phyloP scores from a whole-genome alignment of 2,888 invertebrate species.

The Pseudococcus jackbeardsleyi region DNA sequence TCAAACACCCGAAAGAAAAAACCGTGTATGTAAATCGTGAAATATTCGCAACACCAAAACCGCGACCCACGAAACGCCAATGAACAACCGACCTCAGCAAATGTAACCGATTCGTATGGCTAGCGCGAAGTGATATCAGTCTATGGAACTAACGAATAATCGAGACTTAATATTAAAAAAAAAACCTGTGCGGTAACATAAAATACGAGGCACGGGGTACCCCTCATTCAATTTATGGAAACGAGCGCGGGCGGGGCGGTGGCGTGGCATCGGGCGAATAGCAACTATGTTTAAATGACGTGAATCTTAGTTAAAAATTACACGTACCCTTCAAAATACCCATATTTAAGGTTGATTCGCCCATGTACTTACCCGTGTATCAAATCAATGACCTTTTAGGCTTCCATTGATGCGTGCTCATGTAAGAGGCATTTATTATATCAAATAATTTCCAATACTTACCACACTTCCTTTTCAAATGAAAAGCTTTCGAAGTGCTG shows the following conservation, averaged over 20 bases:
- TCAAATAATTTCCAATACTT: background rate
- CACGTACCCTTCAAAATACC: background rate
- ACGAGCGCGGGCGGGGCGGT: background rate
- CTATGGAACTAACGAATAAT: slow-evolving; percentile 52
- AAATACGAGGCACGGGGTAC: background rate
- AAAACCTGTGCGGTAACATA: background rate
- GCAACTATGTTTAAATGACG: background rate
- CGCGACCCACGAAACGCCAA: background rate
- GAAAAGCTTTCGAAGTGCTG: background rate
- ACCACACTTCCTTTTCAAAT: background rate
- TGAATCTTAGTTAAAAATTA: slow-evolving; percentile 5
- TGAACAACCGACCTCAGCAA: slow-evolving; percentile 39
- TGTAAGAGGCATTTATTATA: slow-evolving; percentile 28
- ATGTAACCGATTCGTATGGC: slow-evolving; percentile 55
- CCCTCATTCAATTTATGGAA: slow-evolving; percentile 32
- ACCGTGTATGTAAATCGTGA: background rate
- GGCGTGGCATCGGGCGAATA: background rate
- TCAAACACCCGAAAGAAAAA: slow-evolving; percentile 1
- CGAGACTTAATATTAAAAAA: background rate
- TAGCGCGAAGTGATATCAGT: slow-evolving; percentile 43
- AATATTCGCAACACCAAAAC: background rate
- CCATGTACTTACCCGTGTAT: background rate
- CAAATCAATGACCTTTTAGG: slow-evolving; percentile 28
- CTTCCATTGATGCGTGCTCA: background rate
- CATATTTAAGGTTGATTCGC: background rate